phyloP scores from a whole-genome alignment of 2,888 invertebrate genomes.

The Melinaea menophilus region DNA sequence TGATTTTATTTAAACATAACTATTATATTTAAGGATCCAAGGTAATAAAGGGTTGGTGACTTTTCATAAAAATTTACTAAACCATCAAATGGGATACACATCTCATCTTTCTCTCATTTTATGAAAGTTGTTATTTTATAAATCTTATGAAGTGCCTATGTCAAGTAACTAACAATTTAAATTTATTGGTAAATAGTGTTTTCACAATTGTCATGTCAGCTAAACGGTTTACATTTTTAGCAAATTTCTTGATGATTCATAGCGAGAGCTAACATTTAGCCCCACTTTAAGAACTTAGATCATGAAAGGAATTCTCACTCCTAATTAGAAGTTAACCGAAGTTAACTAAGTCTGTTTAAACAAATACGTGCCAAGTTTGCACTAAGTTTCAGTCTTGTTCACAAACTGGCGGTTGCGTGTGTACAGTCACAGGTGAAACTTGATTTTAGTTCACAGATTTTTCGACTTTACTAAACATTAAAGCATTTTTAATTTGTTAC shows the following conservation, averaged over 20 bases:
- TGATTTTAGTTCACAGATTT: background rate
- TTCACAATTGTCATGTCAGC: too few species aligned
- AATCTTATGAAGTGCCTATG: too few species aligned
- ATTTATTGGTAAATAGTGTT: too few species aligned
- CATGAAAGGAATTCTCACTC: slow-evolving; percentile 16
- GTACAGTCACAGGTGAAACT: slow-evolving; percentile 4
- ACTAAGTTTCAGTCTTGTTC: slow-evolving; percentile 6
- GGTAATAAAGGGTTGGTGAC: too few species aligned
- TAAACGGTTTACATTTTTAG: too few species aligned
- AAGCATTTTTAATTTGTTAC: background rate
- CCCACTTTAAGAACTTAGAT: slow-evolving; percentile 16
- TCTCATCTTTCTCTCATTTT: too few species aligned
- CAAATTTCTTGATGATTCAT: background rate
- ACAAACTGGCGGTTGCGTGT: slow-evolving; percentile 5
- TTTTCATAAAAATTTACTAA: too few species aligned
- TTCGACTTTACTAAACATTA: background rate
- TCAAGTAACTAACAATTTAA: too few species aligned
- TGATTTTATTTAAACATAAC: too few species aligned
- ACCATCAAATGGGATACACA: too few species aligned
- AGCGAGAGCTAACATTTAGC: background rate
- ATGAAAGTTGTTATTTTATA: too few species aligned
- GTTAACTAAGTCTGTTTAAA: slow-evolving; percentile 24
- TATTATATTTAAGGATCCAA: too few species aligned
- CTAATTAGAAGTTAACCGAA: slow-evolving; percentile 21
- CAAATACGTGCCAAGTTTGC: slow-evolving; percentile 14